Evolutionary conservation across 2,113 vertebrate species (phyloP), one percentile per base, ranked within the genome.

Genomic region (Chlorocebus sabaeus): DNA sequence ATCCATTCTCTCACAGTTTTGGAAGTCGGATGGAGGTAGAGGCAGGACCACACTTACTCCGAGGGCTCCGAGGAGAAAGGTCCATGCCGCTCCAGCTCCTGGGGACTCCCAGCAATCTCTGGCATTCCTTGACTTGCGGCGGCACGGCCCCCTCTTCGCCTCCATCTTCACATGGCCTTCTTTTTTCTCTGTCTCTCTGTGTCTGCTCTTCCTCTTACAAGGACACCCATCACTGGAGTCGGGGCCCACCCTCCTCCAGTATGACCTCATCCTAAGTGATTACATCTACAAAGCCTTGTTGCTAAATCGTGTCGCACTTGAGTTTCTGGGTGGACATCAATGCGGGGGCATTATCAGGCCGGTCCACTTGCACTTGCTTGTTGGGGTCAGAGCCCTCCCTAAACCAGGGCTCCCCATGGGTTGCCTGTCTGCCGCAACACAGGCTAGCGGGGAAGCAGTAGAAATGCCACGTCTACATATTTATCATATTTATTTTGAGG

Each of bases 381-480:
- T 2, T 52, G 52, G 40, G 2, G 9, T 17, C 13, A 35, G 45
- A 64, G 32, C 1, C 48, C 45, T 64, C 73, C 67, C 55, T 11
- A 20, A 80, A 38, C 32, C 23, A 0, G 73, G 61, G 50, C 72
- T 78, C 61, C 8, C 3, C 2, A 1, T 1, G 11, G 43, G 30
- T 55, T 4, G 1, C 23, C 4, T 0, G 0, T 35, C 45, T 6
- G 57, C 23, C 2, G 1, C 40, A 1, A 8, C 64, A 4, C 13
- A 2, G 38, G 64, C 17, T 0, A 1, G 43, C 0, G 0, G 12
- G 55, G 3, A 43, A 75, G 23, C 20, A 32, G 2, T 0, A 4
- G 22, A 64, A 2, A 5, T 7, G 38, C 43, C n/a, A 18, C 22
- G 0, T 61, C 8, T 17, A 8, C 22, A 3, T 20, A 59, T 11